A percentile compares a stretch with the other conserved stretches of the same genome.
Evolutionary conservation across 2,797 vertebrate species (phyloP).

Genomic region (Chaetodon trifasciatus): DNA sequence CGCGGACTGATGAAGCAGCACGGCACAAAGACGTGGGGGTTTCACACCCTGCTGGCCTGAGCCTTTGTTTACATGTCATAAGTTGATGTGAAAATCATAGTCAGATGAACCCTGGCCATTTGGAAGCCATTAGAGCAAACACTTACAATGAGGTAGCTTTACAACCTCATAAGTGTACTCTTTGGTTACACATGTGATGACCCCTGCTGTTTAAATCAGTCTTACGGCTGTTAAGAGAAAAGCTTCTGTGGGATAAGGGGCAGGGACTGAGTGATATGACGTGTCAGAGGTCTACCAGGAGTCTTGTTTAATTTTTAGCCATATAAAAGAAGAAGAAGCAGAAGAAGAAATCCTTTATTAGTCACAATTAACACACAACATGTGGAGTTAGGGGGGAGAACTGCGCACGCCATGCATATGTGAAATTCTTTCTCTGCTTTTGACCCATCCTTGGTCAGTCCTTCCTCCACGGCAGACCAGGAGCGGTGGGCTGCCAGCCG

Average conservation of each 20-base stretch:
- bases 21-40: slow-evolving; percentile 46
- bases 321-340: slow-evolving; percentile 25
- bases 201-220: slow-evolving; percentile 73
- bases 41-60: slow-evolving; percentile 64
- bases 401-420: too few relatives aligned
- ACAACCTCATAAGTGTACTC: slow-evolving; percentile 71
- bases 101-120: slow-evolving; percentile 76
- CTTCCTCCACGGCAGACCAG: too few relatives aligned
- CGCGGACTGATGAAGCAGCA: slow-evolving; percentile 43
- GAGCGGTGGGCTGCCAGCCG: too few relatives aligned
- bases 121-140: slow-evolving; percentile 76
- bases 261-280: slow-evolving; percentile 46
- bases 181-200: slow-evolving; percentile 76
- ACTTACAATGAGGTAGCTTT: slow-evolving; percentile 74
- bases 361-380: too few relatives aligned
- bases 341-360: too few relatives aligned
- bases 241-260: slow-evolving; percentile 61
- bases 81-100: slow-evolving; percentile 79
- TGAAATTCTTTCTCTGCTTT: too few relatives aligned
- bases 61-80: slow-evolving; percentile 76
- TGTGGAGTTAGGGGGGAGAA: too few relatives aligned
- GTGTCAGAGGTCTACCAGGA: slow-evolving; percentile 44
- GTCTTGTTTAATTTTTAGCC: slow-evolving; percentile 38
- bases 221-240: slow-evolving; percentile 49
- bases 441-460: too few relatives aligned